These are phyloP conservation scores for Lordiphosa mommai DNA, from an alignment of 1,140 invertebrate genomes.

Conservation along the genomic window DNA sequence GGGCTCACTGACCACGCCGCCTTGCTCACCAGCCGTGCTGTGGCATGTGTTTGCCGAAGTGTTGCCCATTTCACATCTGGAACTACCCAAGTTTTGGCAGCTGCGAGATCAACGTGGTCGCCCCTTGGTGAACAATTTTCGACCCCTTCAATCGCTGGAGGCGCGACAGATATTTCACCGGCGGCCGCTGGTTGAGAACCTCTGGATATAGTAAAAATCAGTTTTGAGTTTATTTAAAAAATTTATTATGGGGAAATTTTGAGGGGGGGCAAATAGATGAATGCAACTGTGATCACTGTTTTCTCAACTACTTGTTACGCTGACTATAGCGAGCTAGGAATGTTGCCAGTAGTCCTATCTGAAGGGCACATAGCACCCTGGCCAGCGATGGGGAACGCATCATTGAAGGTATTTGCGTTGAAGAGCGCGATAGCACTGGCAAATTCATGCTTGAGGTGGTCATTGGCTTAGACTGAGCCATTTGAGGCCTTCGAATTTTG, in stretches of 20 bases:
- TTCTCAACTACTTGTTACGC: slow-evolving; percentile 6
- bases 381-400: slow-evolving; percentile 10
- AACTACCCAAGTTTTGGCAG: slow-evolving; percentile 83
- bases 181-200: slow-evolving; percentile 16
- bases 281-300: background rate
- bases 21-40: slow-evolving; percentile 91
- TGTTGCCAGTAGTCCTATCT: slow-evolving; percentile 40
- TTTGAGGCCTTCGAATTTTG: background rate
- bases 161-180: slow-evolving; percentile 82
- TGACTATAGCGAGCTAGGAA: slow-evolving; percentile 23
- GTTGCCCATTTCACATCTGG: slow-evolving; percentile 78
- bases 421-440: background rate
- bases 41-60: slow-evolving; percentile 93
- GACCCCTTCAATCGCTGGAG: slow-evolving; percentile 82
- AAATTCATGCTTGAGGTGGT: background rate
- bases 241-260: slow-evolving; percentile 21
- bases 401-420: slow-evolving; percentile 16
- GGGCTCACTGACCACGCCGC: slow-evolving; percentile 95
- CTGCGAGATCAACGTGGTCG: slow-evolving; percentile 81
- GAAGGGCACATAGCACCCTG: slow-evolving; percentile 36
- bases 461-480: slow-evolving; percentile 4
- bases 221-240: slow-evolving; percentile 3
- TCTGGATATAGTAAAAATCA: slow-evolving; percentile 33
- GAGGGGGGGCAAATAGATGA: background rate
- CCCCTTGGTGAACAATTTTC: slow-evolving; percentile 81